Evolutionary conservation across 1,140 invertebrate species (phyloP).

Genomic region (Cyphomyrmex costatus): DNA sequence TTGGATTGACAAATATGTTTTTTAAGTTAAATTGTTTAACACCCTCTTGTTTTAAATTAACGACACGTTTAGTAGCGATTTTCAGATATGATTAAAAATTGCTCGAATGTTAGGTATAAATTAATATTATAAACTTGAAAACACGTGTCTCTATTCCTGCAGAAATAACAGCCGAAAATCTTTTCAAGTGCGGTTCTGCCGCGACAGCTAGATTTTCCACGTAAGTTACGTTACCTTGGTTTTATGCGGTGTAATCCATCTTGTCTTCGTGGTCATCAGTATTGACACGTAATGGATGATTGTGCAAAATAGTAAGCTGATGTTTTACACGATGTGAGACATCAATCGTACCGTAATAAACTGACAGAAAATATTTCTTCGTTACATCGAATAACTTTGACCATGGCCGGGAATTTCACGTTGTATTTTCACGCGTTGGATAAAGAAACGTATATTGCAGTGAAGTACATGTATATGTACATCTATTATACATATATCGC

Average conservation of each 20-base stretch:
- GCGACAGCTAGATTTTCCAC: no score
- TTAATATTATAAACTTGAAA: neutral
- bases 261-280: neutral
- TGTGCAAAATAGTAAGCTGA: neutral
- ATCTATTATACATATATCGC: conserved; percentile 5
- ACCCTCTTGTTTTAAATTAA: no score
- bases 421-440: neutral
- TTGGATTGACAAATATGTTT: no score
- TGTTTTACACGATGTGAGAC: neutral
- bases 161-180: neutral
- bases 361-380: neutral
- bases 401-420: neutral
- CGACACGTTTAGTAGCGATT: no score
- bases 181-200: no score
- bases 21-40: no score
- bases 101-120: no score
- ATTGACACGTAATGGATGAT: neutral
- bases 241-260: neutral
- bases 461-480: neutral
- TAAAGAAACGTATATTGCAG: neutral
- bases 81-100: no score
- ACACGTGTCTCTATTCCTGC: neutral
- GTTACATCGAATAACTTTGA: neutral
- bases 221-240: neutral
- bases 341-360: neutral